Percentiles rank a stretch among this genome's conserved stretches.
phyloP scores from a whole-genome alignment of 2,797 vertebrate species.

The Emys orbicularis region DNA sequence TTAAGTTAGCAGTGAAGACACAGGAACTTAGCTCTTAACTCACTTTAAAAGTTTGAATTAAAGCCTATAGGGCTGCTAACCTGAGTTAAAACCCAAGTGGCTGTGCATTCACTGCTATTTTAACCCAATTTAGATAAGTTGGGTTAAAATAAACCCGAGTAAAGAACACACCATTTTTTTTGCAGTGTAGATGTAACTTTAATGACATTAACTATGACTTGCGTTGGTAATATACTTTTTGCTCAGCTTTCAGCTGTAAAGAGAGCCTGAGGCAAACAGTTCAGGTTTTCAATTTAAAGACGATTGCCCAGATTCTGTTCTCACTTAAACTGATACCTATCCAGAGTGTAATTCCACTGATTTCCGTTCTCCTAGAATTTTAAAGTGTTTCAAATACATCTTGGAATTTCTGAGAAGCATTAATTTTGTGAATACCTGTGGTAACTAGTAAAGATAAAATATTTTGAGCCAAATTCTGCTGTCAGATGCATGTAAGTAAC shows the following conservation, averaged over 20 bases:
- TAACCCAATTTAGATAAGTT: not conserved
- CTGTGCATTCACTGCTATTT: not conserved
- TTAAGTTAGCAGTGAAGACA: not conserved
- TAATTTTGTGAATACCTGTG: not conserved
- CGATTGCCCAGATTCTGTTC: not conserved
- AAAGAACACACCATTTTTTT: not conserved
- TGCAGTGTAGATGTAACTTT: not conserved
- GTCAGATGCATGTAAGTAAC: not conserved
- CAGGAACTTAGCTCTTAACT: not conserved
- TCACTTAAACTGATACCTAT: not conserved
- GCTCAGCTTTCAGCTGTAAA: slow-evolving; percentile 10
- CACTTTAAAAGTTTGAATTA: not conserved
- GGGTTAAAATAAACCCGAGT: too few relatives aligned
- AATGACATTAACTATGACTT: not conserved
- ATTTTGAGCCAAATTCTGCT: not conserved
- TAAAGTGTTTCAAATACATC: not conserved
- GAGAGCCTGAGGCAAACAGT: not conserved
- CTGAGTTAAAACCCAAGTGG: not conserved
- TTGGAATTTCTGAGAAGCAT: not conserved
- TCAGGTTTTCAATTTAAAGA: not conserved
- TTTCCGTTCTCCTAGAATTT: not conserved
- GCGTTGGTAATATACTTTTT: not conserved
- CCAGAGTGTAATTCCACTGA: not conserved
- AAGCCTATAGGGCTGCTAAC: not conserved
- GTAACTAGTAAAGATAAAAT: not conserved